Evolutionary conservation across 2,888 invertebrate species (phyloP).

Genomic region (Aradus depressus): DNA sequence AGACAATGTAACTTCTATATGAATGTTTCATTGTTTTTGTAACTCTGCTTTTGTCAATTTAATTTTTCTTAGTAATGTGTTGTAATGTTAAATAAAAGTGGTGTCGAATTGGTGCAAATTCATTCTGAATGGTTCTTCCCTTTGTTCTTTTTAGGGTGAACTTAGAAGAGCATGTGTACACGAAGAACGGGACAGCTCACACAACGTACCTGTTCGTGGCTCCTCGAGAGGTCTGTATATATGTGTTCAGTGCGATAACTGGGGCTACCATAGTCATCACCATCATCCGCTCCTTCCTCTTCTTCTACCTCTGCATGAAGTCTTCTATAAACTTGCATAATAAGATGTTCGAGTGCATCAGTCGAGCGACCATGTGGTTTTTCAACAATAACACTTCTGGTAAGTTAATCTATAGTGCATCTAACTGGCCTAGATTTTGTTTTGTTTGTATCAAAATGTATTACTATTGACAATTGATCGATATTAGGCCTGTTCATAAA

Average conservation of each 20-base stretch:
- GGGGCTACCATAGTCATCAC: conserved; percentile 41
- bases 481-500: too few relatives aligned
- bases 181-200: neutral
- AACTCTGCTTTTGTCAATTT: too few relatives aligned
- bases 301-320: conserved; percentile 64
- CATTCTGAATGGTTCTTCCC: conserved; percentile 1
- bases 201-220: conserved; percentile 5
- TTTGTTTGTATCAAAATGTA: too few relatives aligned
- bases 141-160: conserved; percentile 52
- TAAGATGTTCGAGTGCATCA: conserved; percentile 70
- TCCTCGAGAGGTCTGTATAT: conserved; percentile 36
- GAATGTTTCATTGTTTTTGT: too few relatives aligned
- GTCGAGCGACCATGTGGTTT: conserved; percentile 71
- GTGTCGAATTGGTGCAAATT: neutral
- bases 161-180: conserved; percentile 28
- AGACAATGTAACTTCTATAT: too few relatives aligned
- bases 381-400: conserved; percentile 81
- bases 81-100: neutral
- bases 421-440: too few relatives aligned
- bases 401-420: conserved; percentile 33
- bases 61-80: neutral
- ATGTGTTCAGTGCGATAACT: conserved; percentile 50
- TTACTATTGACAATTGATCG: too few relatives aligned
- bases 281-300: conserved; percentile 50
- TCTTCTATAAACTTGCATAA: conserved; percentile 72